Conservation (phyloP, 2,797 vertebrate species). For the Taeniopygia guttata region DNA sequence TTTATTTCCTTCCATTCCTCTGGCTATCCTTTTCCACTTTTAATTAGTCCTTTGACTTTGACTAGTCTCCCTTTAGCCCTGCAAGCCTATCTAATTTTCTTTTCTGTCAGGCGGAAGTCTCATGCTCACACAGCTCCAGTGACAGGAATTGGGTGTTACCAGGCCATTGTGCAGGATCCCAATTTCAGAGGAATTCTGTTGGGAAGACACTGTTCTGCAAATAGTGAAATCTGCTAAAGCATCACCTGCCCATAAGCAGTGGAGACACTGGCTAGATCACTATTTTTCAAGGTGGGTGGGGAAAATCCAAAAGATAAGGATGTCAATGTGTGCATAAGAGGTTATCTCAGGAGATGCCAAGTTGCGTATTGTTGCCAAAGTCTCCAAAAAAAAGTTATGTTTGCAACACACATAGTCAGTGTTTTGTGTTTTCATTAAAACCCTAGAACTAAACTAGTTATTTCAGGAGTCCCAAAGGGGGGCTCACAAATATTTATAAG, state of each 20-base stretch:
- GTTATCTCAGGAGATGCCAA: neutral
- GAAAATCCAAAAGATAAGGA: neutral
- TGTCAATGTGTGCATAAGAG: neutral
- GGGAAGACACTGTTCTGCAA: neutral
- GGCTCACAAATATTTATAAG: neutral
- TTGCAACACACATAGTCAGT: neutral
- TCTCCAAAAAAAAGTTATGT: neutral
- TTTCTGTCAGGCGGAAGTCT: neutral
- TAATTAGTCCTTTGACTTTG: neutral
- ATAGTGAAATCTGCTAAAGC: neutral
- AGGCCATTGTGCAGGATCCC: neutral
- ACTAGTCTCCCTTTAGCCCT: neutral
- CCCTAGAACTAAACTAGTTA: rapidly evolving
- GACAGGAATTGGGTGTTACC: neutral
- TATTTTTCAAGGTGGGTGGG: neutral
- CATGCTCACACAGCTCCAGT: neutral
- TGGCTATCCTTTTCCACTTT: neutral
- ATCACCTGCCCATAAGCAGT: neutral
- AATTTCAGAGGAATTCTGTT: neutral
- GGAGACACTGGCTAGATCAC: neutral
- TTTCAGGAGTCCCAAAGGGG: neutral
- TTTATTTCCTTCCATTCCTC: neutral
- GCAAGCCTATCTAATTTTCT: neutral
- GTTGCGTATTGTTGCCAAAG: neutral
- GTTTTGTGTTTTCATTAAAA: neutral